Conservation (phyloP, 2,113 vertebrate species). For the Amphilophus citrinellus region DNA sequence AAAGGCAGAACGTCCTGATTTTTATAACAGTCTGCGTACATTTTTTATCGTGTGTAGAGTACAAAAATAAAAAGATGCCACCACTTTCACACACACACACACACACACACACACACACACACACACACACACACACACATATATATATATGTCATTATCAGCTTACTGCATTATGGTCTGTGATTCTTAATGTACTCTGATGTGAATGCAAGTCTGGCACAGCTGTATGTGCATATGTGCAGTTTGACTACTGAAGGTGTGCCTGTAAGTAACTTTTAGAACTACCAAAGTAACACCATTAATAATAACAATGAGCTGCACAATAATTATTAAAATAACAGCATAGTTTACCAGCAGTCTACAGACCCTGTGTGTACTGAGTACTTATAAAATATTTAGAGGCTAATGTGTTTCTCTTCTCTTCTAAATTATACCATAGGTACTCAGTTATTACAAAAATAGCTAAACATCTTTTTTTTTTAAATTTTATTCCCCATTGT, state of each 20-base stretch:
- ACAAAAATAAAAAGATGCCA: too few species aligned
- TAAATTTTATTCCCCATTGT: background rate
- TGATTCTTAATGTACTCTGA: background rate
- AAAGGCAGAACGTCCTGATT: background rate
- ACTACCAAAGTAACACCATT: background rate
- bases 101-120: too few species aligned
- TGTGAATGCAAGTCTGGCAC: background rate
- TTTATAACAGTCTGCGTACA: too few species aligned
- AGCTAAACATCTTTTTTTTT: background rate
- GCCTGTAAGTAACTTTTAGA: background rate
- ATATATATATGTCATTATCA: background rate
- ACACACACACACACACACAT: too few species aligned
- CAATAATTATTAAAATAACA: background rate
- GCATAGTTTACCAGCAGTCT: background rate
- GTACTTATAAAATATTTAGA: too few species aligned
- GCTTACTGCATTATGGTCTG: background rate
- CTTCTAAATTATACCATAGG: background rate
- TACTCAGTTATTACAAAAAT: background rate
- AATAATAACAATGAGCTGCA: background rate
- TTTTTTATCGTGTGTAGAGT: too few species aligned
- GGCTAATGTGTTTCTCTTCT: background rate
- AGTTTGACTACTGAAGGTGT: background rate
- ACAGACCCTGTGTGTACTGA: too few species aligned
- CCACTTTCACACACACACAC: too few species aligned
- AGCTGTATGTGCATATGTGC: background rate